Evolutionary conservation across 1,140 invertebrate genomes (phyloP), one percentile per base, ranked within the genome.

Genomic region (Pissodes strobi): DNA sequence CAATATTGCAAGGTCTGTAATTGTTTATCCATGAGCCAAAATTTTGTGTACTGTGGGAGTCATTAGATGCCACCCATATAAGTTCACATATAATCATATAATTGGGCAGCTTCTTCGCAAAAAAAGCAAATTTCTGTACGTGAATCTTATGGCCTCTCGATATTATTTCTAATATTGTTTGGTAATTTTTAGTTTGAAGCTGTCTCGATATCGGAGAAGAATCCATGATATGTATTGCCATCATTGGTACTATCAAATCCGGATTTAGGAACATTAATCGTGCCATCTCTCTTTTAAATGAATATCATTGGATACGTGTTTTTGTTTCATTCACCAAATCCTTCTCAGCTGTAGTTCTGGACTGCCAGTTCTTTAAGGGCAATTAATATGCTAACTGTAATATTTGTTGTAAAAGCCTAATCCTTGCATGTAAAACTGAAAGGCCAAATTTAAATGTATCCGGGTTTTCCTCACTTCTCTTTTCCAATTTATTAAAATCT

Each of bases 1-100:
- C 18, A 76, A 43, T 43, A 74, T 15, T 4, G 70, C 67, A 65
- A 70, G 53, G 45, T 72, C 18, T 37, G 72, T 74, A 18, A 74
- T 38, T 52, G 48, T 37, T 17, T 58, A 12, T 12, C 66, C 66
- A 69, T 78, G 73, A 5, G 72, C 30, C 41, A 78, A 49, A 51
- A 78, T 71, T 72, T 79, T 78, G 49, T 79, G 77, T 22, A 78
- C 27, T n/a, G 71, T 75, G 2, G 72, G 68, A n/a, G 74, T 71
- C 74, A 79, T 79, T 2, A 70, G 74, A 43, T 74, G 67, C 76
- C 77, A 78, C 8, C 39, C 4, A 48, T 78, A 75, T 9, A 74
- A 45, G 21, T 69, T 4, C 4, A 77, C 66, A 53, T 76, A 76
- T 2, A 74, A 8, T 52, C 60, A 9, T 9, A n/a, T n/a, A n/a